phyloP scores from a whole-genome alignment of 2,888 invertebrate genomes.

The Ennomos erosarius region DNA sequence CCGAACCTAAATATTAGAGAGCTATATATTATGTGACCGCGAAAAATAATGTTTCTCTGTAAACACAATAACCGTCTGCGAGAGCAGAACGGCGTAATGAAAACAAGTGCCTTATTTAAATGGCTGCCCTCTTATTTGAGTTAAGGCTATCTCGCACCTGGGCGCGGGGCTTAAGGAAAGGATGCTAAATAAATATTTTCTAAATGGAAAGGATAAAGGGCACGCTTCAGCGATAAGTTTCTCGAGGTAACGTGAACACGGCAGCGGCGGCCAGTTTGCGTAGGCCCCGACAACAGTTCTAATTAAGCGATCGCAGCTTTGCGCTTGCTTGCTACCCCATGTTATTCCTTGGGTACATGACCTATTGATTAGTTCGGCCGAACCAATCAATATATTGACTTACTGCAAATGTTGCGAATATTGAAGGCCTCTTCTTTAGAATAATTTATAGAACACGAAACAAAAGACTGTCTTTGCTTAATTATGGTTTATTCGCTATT shows the following conservation, averaged over 20 bases:
- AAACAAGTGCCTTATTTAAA: conserved; percentile 76
- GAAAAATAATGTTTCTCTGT: conserved; percentile 1
- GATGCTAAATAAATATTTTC: conserved; percentile 82
- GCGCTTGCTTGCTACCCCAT: conserved; percentile 9
- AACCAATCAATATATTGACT: too few relatives aligned
- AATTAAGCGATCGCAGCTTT: conserved; percentile 63
- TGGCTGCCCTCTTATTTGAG: conserved; percentile 76
- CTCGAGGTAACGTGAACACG: conserved; percentile 60
- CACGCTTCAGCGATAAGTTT: conserved; percentile 76
- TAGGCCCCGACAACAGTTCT: conserved; percentile 68
- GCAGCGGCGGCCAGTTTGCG: conserved; percentile 62
- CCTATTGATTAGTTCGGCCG: conserved; percentile 19
- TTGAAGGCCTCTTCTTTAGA: too few relatives aligned
- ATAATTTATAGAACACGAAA: too few relatives aligned
- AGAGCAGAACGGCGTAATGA: conserved; percentile 62
- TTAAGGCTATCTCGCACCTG: conserved; percentile 79
- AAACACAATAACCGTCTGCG: conserved; percentile 42
- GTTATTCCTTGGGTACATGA: conserved; percentile 18
- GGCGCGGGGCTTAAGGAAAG: conserved; percentile 76
- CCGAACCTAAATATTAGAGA: too few relatives aligned
- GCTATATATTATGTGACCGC: not conserved
- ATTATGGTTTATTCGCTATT: too few relatives aligned
- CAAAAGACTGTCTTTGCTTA: too few relatives aligned
- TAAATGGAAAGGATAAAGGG: conserved; percentile 78
- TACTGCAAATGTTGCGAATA: not conserved